phyloP scores from a whole-genome alignment of 2,888 invertebrate species.

The Drosophila antonietae region DNA sequence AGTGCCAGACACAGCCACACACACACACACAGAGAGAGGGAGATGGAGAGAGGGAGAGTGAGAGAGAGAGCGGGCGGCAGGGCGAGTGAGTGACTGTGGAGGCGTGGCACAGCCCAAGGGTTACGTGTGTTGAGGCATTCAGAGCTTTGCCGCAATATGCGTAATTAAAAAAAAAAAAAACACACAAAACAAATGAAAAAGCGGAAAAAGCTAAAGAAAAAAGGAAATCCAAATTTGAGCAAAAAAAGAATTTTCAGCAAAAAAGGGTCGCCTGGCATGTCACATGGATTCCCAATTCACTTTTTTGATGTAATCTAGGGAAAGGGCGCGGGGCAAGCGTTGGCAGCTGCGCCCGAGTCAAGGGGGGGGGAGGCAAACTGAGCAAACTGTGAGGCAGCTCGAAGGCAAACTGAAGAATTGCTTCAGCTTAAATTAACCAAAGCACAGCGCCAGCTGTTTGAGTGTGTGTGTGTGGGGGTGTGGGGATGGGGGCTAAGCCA shows the following conservation, averaged over 20 bases:
- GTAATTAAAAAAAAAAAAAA: slow-evolving; percentile 54
- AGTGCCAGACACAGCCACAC: slow-evolving; percentile 43
- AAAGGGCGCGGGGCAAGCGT: no score
- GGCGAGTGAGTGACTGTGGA: not conserved
- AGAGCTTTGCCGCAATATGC: slow-evolving; percentile 54
- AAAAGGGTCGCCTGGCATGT: slow-evolving; percentile 38
- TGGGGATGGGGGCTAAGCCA: not conserved
- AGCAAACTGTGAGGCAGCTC: no score
- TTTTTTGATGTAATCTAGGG: not conserved
- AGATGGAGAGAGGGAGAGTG: accelerated
- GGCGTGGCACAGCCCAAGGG: slow-evolving; percentile 14
- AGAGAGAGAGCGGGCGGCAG: not conserved
- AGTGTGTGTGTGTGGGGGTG: not conserved
- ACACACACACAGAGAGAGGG: not conserved
- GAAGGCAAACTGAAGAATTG: not conserved
- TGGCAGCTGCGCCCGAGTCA: not conserved
- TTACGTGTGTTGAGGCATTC: slow-evolving; percentile 23
- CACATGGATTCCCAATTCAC: slow-evolving; percentile 17
- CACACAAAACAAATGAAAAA: not conserved
- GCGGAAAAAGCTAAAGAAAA: slow-evolving; percentile 11
- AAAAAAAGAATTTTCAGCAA: not conserved
- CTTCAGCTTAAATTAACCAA: no score
- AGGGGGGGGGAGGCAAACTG: not conserved
- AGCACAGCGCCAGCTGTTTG: not conserved
- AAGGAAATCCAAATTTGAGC: not conserved